phyloP scores from a whole-genome alignment of 37 sponge, comb jelly and placozoan species.

The Eunapius fragilis region DNA sequence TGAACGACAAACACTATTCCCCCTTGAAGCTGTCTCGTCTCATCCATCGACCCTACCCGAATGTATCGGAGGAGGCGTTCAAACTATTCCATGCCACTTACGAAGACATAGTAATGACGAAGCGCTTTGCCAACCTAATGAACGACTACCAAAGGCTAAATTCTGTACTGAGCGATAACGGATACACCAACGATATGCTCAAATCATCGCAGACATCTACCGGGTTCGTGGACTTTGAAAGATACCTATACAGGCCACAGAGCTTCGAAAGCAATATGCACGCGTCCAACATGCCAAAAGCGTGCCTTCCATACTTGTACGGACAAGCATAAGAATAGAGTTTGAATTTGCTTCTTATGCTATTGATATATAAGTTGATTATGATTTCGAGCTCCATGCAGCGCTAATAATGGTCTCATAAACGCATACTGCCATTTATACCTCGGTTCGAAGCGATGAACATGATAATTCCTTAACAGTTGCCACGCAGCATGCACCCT shows the following conservation, averaged over 20 bases:
- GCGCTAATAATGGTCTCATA: too few relatives aligned
- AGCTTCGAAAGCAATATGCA: not conserved
- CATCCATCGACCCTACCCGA: constrained; percentile 7
- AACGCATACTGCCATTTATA: too few relatives aligned
- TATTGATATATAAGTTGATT: too few relatives aligned
- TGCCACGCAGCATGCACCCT: too few relatives aligned
- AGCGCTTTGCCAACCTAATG: constrained; percentile 2
- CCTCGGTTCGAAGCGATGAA: too few relatives aligned
- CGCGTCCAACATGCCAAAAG: not conserved
- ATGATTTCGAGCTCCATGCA: too few relatives aligned
- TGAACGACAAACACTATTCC: constrained; percentile 10
- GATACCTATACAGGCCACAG: constrained; percentile 15
- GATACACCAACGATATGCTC: not conserved
- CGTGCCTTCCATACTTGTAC: not conserved
- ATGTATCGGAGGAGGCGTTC: constrained; percentile 1
- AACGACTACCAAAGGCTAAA: constrained; percentile 5
- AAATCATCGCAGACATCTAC: not conserved
- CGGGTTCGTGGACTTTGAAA: constrained; percentile 13
- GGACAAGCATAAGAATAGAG: not conserved
- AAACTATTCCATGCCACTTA: constrained; percentile 8
- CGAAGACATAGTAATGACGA: not conserved
- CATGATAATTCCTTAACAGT: too few relatives aligned
- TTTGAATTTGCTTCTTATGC: too few relatives aligned
- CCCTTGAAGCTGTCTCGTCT: not conserved
- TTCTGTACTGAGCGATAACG: not conserved